phyloP scores from a whole-genome alignment of 2,113 vertebrate species.

The Scomber japonicus region DNA sequence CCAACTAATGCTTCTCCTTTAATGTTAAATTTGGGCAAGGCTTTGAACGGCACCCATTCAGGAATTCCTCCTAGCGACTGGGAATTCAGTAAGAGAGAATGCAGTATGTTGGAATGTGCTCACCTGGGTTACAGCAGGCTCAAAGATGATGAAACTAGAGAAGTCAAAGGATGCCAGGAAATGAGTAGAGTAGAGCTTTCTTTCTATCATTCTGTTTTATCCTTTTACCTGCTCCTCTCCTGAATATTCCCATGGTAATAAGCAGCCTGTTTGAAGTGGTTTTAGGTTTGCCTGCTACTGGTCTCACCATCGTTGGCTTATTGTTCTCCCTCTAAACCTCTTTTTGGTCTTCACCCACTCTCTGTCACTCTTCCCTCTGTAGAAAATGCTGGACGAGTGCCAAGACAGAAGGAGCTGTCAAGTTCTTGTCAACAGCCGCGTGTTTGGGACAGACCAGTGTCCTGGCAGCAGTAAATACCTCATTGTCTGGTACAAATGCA shows the following conservation, averaged over 20 bases:
- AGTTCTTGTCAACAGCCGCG: slow-evolving; percentile 90
- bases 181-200: slow-evolving; percentile 51
- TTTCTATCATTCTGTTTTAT: slow-evolving; percentile 7
- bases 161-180: slow-evolving; percentile 55
- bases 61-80: slow-evolving; percentile 17
- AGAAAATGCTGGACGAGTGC: slow-evolving; percentile 95
- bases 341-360: slow-evolving; percentile 52
- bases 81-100: slow-evolving; percentile 29
- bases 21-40: slow-evolving; percentile 6
- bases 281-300: slow-evolving; percentile 63
- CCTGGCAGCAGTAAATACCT: slow-evolving; percentile 90
- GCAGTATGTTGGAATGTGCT: slow-evolving; percentile 61
- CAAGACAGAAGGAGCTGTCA: slow-evolving; percentile 93
- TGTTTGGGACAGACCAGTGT: slow-evolving; percentile 91
- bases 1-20: background rate
- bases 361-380: slow-evolving; percentile 68
- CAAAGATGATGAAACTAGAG: slow-evolving; percentile 62
- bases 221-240: slow-evolving; percentile 47
- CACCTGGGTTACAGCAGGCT: slow-evolving; percentile 58
- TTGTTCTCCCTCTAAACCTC: slow-evolving; percentile 64
- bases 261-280: slow-evolving; percentile 74
- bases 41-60: slow-evolving; percentile 30
- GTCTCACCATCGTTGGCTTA: slow-evolving; percentile 56
- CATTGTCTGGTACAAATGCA: slow-evolving; percentile 92
- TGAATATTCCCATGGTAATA: slow-evolving; percentile 44